Conservation (phyloP, 2,113 vertebrate species). For the Pitta sordida region DNA sequence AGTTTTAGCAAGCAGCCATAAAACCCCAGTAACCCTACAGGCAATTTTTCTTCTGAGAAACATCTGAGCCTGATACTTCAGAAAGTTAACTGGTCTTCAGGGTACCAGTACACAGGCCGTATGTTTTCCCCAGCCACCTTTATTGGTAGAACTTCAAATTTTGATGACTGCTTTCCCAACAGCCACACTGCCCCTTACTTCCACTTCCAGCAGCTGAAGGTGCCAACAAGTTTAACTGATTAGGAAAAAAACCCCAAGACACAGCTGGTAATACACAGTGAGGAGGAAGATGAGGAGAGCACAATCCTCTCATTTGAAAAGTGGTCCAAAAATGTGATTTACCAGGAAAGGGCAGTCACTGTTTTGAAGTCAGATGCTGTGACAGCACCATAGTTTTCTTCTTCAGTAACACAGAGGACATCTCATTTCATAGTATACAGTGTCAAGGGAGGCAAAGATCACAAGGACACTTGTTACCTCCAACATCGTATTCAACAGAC, state of each 20-base stretch:
- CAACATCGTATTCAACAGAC: background rate
- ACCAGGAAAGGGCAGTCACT: background rate
- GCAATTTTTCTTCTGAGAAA: background rate
- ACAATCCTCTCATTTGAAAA: background rate
- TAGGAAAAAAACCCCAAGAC: background rate
- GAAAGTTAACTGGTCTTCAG: background rate
- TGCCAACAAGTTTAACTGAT: background rate
- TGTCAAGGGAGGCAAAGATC: background rate
- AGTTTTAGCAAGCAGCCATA: constrained; percentile 10
- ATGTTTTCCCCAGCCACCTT: background rate
- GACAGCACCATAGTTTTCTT: background rate
- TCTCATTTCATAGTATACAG: background rate
- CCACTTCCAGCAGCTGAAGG: background rate
- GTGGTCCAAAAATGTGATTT: background rate
- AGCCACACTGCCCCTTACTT: background rate
- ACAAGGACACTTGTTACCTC: background rate
- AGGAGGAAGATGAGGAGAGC: background rate
- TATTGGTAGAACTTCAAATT: background rate
- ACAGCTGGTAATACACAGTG: accelerated
- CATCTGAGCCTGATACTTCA: background rate
- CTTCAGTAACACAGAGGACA: background rate
- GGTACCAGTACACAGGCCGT: background rate
- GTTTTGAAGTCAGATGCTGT: background rate
- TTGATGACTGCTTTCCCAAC: background rate
- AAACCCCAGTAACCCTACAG: background rate